phyloP scores from a whole-genome alignment of 2,888 invertebrate species.

The Masnerella sp. region DNA sequence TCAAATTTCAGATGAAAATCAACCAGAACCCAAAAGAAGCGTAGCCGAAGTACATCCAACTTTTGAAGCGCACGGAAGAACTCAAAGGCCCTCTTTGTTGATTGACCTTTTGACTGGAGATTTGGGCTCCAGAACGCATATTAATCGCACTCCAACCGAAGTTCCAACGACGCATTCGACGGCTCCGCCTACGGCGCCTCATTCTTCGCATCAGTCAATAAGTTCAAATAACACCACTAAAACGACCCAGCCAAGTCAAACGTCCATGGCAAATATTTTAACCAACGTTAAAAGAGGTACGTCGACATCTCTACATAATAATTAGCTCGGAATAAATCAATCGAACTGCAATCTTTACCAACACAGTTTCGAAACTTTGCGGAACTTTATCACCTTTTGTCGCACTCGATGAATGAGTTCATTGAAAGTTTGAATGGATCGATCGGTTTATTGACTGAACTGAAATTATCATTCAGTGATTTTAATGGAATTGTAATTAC shows the following conservation, averaged over 20 bases:
- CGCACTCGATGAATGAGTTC: constrained; percentile 1
- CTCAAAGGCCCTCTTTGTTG: constrained; percentile 83
- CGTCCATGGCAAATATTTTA: constrained; percentile 40
- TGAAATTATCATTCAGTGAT: neutral
- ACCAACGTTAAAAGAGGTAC: constrained; percentile 53
- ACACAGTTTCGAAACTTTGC: neutral
- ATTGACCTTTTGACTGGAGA: constrained; percentile 84
- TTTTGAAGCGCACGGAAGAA: constrained; percentile 74
- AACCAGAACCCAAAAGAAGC: constrained; percentile 74
- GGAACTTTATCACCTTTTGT: constrained; percentile 3
- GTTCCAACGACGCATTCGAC: constrained; percentile 72
- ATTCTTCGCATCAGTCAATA: constrained; percentile 69
- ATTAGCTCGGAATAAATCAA: neutral
- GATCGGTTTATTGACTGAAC: neutral
- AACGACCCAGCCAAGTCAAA: constrained; percentile 66
- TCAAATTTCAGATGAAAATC: constrained; percentile 69
- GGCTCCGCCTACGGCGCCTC: constrained; percentile 64
- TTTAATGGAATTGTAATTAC: constrained; percentile 16
- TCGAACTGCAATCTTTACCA: neutral
- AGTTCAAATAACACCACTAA: constrained; percentile 70
- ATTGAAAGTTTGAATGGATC: neutral
- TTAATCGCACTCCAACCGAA: constrained; percentile 73
- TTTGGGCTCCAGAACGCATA: constrained; percentile 71
- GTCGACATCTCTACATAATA: too few species aligned
- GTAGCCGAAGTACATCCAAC: constrained; percentile 73